Conservation (phyloP, 2,797 vertebrate genomes). For the Acrossocheilus wenchowensis region DNA sequence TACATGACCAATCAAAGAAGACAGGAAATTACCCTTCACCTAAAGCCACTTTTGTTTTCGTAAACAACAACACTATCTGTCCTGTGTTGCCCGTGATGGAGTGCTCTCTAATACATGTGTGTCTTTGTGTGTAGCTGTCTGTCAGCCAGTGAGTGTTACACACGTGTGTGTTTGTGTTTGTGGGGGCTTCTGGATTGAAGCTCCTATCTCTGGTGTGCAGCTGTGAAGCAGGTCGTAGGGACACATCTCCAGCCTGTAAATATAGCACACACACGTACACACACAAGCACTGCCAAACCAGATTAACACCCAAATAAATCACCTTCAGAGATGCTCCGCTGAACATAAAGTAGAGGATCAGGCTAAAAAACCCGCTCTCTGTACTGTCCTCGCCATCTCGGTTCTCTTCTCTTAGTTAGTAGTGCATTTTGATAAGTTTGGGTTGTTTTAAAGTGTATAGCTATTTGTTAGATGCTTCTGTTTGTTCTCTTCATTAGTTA, state of each 20-base stretch:
- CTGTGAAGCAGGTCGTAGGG: constrained; percentile 60
- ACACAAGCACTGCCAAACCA: constrained; percentile 51
- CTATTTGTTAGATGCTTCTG: neutral
- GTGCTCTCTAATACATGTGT: constrained; percentile 25
- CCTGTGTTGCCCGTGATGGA: constrained; percentile 22
- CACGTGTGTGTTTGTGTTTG: neutral
- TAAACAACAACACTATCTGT: constrained; percentile 37
- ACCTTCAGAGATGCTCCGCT: constrained; percentile 52
- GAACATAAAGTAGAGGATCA: constrained; percentile 45
- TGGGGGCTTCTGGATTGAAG: constrained; percentile 58
- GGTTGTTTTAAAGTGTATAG: neutral
- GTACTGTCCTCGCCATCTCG: neutral
- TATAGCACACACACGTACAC: constrained; percentile 44
- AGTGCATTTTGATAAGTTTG: constrained; percentile 1
- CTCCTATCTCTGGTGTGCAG: constrained; percentile 64
- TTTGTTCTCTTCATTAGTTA: neutral
- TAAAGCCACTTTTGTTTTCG: constrained; percentile 20
- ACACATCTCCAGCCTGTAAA: constrained; percentile 57
- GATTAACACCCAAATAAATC: constrained; percentile 63
- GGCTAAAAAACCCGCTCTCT: constrained; percentile 1
- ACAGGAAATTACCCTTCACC: constrained; percentile 34
- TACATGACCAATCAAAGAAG: constrained; percentile 12
- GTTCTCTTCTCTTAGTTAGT: constrained; percentile 2
- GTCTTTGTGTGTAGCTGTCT: constrained; percentile 28
- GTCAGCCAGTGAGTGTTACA: constrained; percentile 21